A percentile compares a stretch with the other conserved stretches of the same genome.
Conservation (phyloP, 2,888 invertebrate species). For the Drosophila antonietae region DNA sequence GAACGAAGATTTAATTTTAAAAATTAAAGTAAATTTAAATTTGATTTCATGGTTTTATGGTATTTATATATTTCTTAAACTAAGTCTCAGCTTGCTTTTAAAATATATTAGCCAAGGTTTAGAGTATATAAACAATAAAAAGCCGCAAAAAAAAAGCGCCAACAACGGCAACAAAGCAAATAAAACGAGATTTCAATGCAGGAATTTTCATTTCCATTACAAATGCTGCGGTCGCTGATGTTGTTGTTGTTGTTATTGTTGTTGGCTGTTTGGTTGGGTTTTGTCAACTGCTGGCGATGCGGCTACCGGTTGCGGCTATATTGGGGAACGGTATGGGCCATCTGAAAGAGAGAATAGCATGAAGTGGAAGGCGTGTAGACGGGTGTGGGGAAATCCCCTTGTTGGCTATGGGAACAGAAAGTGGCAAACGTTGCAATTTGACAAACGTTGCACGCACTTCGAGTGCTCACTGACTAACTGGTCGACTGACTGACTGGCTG, state of each 20-base stretch:
- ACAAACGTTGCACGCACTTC: slow-evolving; percentile 74
- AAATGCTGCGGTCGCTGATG: slow-evolving; percentile 58
- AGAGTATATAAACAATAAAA: slow-evolving; percentile 41
- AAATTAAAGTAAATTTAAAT: too few species aligned
- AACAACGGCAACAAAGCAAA: slow-evolving; percentile 49
- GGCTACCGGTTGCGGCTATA: slow-evolving; percentile 50
- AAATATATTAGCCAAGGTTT: neutral
- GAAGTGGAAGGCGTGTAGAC: neutral
- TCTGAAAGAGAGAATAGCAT: neutral
- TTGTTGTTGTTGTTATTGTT: slow-evolving; percentile 31
- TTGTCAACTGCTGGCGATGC: slow-evolving; percentile 64
- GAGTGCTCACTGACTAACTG: slow-evolving; percentile 33
- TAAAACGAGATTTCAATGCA: slow-evolving; percentile 73
- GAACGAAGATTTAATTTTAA: too few species aligned
- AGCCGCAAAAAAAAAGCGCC: slow-evolving; percentile 61
- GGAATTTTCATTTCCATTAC: slow-evolving; percentile 75
- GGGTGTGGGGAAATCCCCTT: neutral
- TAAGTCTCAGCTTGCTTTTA: neutral
- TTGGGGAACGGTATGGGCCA: slow-evolving; percentile 31
- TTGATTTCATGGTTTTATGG: too few species aligned
- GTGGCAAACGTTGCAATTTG: slow-evolving; percentile 63
- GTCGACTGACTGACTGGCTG: slow-evolving; percentile 17
- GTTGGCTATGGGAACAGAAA: slow-evolving; percentile 41
- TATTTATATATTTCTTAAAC: neutral
- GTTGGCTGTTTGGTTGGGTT: slow-evolving; percentile 56